Conservation (phyloP, 2,797 vertebrate genomes). For the Leucoraja ocellata region DNA sequence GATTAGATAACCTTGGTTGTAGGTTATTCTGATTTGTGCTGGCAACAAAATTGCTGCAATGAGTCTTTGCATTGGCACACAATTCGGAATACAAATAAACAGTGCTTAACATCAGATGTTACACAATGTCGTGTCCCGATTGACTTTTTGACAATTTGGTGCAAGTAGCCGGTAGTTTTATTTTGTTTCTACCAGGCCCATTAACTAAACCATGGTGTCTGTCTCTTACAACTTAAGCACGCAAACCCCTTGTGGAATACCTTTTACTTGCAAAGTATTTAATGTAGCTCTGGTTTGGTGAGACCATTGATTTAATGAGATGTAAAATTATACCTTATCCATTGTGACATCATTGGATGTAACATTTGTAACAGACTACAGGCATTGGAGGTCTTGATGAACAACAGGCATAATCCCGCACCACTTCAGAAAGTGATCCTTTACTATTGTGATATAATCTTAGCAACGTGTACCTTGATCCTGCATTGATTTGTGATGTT, state of each 20-base stretch:
- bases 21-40: not conserved
- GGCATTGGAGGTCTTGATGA: not conserved
- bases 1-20: not conserved
- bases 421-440: not conserved
- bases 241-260: not conserved
- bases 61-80: not conserved
- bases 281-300: not conserved
- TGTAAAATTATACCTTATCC: not conserved
- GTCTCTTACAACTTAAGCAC: conserved; percentile 13
- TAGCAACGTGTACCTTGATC: conserved; percentile 25
- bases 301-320: not conserved
- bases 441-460: not conserved
- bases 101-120: not conserved
- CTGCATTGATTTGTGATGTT: not conserved
- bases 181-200: not conserved
- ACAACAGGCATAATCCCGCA: not conserved
- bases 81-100: not conserved
- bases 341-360: conserved; percentile 31
- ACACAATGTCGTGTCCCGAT: too few relatives aligned
- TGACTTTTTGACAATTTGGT: not conserved
- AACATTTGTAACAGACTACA: not conserved
- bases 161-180: not conserved
- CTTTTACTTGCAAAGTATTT: too few relatives aligned
- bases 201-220: not conserved
- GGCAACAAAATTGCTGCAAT: not conserved